Percentiles rank a stretch among this genome's conserved stretches.
These are phyloP conservation scores for Naja naja DNA, from an alignment of 2,113 vertebrate genomes.

Conservation along the genomic window DNA sequence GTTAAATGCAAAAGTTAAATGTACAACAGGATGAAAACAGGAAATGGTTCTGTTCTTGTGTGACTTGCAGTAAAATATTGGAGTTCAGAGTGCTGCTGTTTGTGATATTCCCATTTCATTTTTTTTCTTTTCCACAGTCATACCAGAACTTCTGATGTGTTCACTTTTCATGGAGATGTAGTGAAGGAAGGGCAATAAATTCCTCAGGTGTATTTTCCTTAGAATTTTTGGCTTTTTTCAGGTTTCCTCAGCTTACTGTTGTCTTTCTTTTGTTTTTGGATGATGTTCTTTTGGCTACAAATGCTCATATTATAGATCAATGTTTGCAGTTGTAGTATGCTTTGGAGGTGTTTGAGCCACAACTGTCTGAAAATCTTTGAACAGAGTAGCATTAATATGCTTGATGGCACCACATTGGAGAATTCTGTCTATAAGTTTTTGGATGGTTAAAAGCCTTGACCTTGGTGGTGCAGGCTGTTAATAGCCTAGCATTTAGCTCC, in stretches of 20 bases:
- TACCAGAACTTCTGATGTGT: background rate
- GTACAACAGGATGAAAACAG: background rate
- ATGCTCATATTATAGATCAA: background rate
- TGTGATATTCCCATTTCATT: background rate
- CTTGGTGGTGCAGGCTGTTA: too few species aligned
- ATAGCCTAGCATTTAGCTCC: too few species aligned
- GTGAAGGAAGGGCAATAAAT: background rate
- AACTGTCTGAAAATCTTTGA: background rate
- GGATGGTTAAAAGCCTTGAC: background rate
- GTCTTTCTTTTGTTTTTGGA: background rate
- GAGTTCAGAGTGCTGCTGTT: background rate
- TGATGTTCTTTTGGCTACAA: background rate
- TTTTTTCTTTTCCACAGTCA: background rate
- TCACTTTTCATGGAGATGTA: background rate
- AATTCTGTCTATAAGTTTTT: background rate
- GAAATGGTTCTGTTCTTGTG: background rate
- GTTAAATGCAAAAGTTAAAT: too few species aligned
- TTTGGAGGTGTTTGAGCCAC: background rate
- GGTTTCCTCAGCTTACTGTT: background rate
- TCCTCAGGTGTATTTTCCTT: background rate
- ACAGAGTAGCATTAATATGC: background rate
- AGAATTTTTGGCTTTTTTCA: background rate
- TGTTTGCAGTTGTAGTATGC: background rate
- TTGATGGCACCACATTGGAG: background rate
- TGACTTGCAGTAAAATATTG: background rate